These are phyloP conservation scores for Anthrax anthrax DNA, from an alignment of 2,888 invertebrate species.

Conservation along the genomic window DNA sequence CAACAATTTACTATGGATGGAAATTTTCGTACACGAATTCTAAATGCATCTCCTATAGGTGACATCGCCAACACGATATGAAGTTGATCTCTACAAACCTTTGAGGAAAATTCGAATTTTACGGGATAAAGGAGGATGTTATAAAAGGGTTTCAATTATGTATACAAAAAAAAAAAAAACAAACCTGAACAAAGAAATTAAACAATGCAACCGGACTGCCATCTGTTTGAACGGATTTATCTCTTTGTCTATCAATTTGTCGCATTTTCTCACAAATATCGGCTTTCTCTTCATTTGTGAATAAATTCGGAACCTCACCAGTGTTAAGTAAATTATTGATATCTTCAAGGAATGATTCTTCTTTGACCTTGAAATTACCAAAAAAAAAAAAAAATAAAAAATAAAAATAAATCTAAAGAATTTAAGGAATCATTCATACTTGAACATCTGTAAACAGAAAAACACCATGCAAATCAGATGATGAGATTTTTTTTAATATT, in stretches of 20 bases:
- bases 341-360: slow-evolving; percentile 86
- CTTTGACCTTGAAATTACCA: slow-evolving; percentile 52
- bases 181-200: slow-evolving; percentile 61
- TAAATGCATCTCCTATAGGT: slow-evolving; percentile 73
- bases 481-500: slow-evolving; percentile 64
- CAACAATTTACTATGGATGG: slow-evolving; percentile 90
- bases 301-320: slow-evolving; percentile 88
- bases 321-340: slow-evolving; percentile 84
- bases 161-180: not conserved
- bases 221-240: slow-evolving; percentile 78
- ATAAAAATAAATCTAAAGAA: not conserved
- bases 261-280: slow-evolving; percentile 91
- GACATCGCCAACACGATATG: slow-evolving; percentile 85
- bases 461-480: slow-evolving; percentile 73
- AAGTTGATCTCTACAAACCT: slow-evolving; percentile 75
- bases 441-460: slow-evolving; percentile 86
- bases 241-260: slow-evolving; percentile 73
- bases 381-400: slow-evolving; percentile 3
- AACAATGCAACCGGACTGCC: slow-evolving; percentile 81
- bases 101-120: slow-evolving; percentile 14
- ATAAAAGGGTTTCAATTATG: not conserved
- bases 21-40: slow-evolving; percentile 74
- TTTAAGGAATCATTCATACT: too few species aligned
- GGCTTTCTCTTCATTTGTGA: slow-evolving; percentile 67
- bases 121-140: too few species aligned